Conservation (phyloP, 1,140 invertebrate species). For the Drosophila repletoides region DNA sequence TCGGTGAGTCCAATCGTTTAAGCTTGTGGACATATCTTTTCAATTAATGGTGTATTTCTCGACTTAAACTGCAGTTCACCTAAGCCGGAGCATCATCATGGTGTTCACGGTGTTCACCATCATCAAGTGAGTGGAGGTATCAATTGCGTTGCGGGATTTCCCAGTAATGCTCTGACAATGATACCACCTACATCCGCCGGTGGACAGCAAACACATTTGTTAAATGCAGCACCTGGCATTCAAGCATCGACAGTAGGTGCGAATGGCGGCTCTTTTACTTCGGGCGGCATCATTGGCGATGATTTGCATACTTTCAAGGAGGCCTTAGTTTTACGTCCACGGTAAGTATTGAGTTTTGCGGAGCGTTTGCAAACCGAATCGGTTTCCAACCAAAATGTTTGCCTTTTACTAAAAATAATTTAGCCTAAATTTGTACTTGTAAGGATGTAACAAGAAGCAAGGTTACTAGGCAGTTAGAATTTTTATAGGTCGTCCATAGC, state of each 20-base stretch:
- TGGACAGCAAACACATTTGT: conserved; percentile 47
- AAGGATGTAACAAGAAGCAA: too few relatives aligned
- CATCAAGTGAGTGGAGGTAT: conserved; percentile 17
- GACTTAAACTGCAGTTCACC: conserved; percentile 48
- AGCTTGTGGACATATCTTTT: conserved; percentile 1
- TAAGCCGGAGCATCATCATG: conserved; percentile 71
- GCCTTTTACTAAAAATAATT: too few relatives aligned
- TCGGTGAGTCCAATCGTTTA: conserved; percentile 70
- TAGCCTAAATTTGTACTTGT: too few relatives aligned
- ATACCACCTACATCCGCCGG: conserved; percentile 28
- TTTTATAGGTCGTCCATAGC: too few relatives aligned
- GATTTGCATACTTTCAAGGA: conserved; percentile 90
- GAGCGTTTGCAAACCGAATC: too few relatives aligned
- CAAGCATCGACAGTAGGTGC: conserved; percentile 20
- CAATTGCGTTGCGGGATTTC: conserved; percentile 32
- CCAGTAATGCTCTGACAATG: conserved; percentile 49
- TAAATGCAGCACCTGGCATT: conserved; percentile 23
- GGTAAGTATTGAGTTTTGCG: too few relatives aligned
- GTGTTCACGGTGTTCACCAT: conserved; percentile 38
- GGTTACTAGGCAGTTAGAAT: too few relatives aligned
- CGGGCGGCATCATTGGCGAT: conserved; percentile 56
- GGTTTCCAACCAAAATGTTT: too few relatives aligned
- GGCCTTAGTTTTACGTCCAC: conserved; percentile 87
- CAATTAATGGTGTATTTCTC: conserved; percentile 20
- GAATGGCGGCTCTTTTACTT: conserved; percentile 15